A percentile compares a stretch with the other conserved stretches of the same genome.
phyloP scores from a whole-genome alignment of 2,113 vertebrate genomes.

The Macrotus californicus region DNA sequence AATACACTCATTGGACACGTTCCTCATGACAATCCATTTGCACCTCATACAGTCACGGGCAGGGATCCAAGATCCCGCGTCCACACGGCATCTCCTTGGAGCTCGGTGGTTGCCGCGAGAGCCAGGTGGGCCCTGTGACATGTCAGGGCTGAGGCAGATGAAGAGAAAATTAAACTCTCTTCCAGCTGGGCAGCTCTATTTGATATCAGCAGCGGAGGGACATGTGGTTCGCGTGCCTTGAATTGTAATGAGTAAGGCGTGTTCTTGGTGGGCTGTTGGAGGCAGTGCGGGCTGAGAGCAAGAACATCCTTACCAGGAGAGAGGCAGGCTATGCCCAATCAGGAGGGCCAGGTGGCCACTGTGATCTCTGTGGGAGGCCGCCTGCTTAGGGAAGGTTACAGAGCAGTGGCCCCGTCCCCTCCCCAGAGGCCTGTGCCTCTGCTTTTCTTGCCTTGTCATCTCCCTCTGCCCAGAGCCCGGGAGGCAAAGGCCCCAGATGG shows the following conservation, averaged over 20 bases:
- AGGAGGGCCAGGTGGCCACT: neutral
- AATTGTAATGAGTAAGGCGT: neutral
- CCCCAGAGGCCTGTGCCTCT: neutral
- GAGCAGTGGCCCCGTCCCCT: fast-evolving
- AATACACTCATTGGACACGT: neutral
- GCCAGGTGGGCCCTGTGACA: neutral
- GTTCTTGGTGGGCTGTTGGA: neutral
- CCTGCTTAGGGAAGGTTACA: neutral
- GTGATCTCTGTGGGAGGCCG: neutral
- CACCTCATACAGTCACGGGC: neutral
- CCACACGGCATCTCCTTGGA: neutral
- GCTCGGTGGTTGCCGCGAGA: neutral
- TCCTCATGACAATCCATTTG: neutral
- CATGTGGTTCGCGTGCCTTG: neutral
- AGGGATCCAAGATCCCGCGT: neutral
- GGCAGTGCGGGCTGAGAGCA: neutral
- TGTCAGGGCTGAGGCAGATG: neutral
- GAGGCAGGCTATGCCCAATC: fast-evolving
- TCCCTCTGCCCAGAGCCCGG: no score
- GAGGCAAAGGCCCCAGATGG: neutral
- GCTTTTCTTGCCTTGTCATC: fast-evolving
- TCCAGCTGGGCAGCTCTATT: neutral
- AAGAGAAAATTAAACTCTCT: slow-evolving; percentile 24
- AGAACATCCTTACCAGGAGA: neutral
- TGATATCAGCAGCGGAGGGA: neutral